Percentiles rank a stretch among this genome's conserved stretches.
These are phyloP conservation scores for Epinotia nisella DNA, from an alignment of 2,888 invertebrate genomes.

Conservation along the genomic window DNA sequence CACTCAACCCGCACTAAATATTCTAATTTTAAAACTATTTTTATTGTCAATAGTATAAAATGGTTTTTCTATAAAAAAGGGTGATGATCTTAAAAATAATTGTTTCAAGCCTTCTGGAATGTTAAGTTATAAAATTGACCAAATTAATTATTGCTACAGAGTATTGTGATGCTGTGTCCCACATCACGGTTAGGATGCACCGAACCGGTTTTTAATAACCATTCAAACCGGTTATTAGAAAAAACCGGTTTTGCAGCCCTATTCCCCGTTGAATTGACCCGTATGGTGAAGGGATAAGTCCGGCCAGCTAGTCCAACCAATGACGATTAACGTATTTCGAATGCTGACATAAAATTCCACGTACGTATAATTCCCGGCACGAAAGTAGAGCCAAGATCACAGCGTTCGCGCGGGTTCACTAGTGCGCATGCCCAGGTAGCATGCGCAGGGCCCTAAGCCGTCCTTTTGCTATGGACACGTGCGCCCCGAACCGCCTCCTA, in stretches of 20 bases:
- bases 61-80: slow-evolving; percentile 44
- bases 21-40: slow-evolving; percentile 55
- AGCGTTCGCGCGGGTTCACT: too few species aligned
- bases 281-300: neutral
- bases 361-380: neutral
- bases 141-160: slow-evolving; percentile 40
- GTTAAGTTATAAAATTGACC: slow-evolving; percentile 41
- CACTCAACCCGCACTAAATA: slow-evolving; percentile 50
- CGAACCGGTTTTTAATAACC: neutral
- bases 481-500: too few species aligned
- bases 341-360: neutral
- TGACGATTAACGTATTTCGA: neutral
- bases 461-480: too few species aligned
- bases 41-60: slow-evolving; percentile 63
- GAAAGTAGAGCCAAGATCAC: too few species aligned
- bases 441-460: too few species aligned
- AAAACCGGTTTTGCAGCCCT: neutral
- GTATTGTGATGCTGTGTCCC: slow-evolving; percentile 36
- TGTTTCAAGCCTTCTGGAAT: slow-evolving; percentile 36
- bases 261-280: neutral
- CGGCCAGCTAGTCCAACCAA: neutral
- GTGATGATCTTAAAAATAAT: slow-evolving; percentile 47
- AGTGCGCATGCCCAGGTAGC: too few species aligned
- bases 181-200: slow-evolving; percentile 19
- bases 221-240: neutral